These are phyloP conservation scores for Lepisosteus osseus DNA, from an alignment of 2,113 vertebrate species.

Conservation along the genomic window DNA sequence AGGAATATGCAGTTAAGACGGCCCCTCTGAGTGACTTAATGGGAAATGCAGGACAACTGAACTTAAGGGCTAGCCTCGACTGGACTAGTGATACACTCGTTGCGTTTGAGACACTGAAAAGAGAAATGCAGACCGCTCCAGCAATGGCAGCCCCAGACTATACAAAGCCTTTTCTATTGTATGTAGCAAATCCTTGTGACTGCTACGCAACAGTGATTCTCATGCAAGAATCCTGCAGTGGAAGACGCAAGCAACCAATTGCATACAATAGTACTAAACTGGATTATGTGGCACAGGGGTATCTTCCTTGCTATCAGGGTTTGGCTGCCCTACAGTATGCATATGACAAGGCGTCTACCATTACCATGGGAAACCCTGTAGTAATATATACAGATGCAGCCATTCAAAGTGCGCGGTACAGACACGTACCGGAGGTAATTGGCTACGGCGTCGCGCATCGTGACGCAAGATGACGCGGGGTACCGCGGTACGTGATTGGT, in stretches of 20 bases:
- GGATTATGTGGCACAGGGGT: neutral
- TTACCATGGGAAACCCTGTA: constrained; percentile 10
- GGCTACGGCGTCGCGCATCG: too few relatives aligned
- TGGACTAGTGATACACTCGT: neutral
- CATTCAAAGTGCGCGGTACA: too few relatives aligned
- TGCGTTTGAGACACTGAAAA: neutral
- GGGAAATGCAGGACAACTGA: neutral
- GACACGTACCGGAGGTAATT: too few relatives aligned
- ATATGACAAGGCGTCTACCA: constrained; percentile 4
- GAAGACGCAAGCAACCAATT: neutral
- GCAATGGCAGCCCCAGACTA: neutral
- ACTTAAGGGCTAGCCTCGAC: neutral
- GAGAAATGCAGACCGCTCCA: neutral
- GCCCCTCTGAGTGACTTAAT: constrained; percentile 1
- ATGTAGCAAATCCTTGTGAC: neutral
- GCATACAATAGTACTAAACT: neutral
- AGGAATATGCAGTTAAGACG: constrained; percentile 7
- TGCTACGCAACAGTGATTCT: neutral
- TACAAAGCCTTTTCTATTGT: neutral
- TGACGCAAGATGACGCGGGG: too few relatives aligned
- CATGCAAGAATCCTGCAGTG: neutral
- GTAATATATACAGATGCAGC: too few relatives aligned
- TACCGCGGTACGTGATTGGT: too few relatives aligned
- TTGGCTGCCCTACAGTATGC: neutral
- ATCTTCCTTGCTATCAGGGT: neutral